Evolutionary conservation across 2,113 vertebrate species (phyloP), one percentile per base, ranked within the genome.

Genomic region (Thryonomys swinderianus): DNA sequence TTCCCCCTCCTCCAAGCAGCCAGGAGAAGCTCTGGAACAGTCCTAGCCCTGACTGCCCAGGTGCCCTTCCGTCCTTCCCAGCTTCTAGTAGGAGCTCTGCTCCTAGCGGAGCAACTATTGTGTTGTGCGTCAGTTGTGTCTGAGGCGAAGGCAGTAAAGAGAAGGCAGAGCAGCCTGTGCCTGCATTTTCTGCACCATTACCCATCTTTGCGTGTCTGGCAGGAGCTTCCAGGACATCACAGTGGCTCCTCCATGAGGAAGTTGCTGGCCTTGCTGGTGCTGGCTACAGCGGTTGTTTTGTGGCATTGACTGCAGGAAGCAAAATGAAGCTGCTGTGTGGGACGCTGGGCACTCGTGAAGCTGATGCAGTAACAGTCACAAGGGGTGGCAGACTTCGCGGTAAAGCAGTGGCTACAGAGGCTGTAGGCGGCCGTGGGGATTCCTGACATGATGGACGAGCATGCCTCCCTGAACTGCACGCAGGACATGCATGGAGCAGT

Each of bases 61-160:
- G 0, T 0, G 34, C 34, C 91, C 40, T 74, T 23, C 71, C 10
- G 5, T 40, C 53, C 42, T 4, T 32, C 34, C 61, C 57, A 11
- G 18, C 27, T 16, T 37, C 78, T 2, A 2, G 66, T 34, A 34
- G 48, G 40, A 53, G 4, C 61, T 59, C 67, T 8, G 32, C 71
- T 13, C 37, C 45, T 1, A 3, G 23, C 0, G 13, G 20, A 9
- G 6, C 59, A 23, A 0, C 0, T 5, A 55, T 3, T 14, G 4
- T 1, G 12, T 51, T 1, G 1, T 2, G 1, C 0, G 59, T 16
- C 48, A 20, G 61, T 1, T 12, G 40, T 51, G 48, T 51, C 0
- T 1, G 45, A 55, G 83, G 5, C 0, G 4, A 3, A 53, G 40
- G 71, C 61, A 0, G 51, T 21, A 1, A 17, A 45, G 81, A n/a